Evolutionary conservation across 2,888 invertebrate genomes (phyloP).

Genomic region (Fissipunctia ypsillon): DNA sequence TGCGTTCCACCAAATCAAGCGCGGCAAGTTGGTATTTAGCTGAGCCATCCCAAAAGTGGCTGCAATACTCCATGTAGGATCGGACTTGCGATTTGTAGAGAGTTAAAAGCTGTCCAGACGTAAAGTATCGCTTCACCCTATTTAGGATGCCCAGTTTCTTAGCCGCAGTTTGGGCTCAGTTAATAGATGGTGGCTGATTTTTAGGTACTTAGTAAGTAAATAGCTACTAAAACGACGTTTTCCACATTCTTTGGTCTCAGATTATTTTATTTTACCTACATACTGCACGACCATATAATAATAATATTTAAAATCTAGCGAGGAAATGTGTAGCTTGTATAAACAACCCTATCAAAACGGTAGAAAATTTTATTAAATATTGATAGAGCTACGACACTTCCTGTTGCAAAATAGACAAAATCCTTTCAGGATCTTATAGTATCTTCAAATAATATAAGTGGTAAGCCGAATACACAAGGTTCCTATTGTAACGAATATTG

Average conservation of each 20-base stretch:
- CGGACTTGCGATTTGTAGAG: too few species aligned
- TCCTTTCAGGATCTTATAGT: neutral
- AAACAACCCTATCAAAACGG: neutral
- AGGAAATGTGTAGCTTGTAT: too few species aligned
- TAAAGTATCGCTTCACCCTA: too few species aligned
- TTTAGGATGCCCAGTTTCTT: too few species aligned
- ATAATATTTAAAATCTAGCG: neutral
- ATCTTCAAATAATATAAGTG: neutral
- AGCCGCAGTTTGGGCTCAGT: too few species aligned
- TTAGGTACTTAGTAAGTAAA: neutral
- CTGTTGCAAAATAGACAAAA: neutral
- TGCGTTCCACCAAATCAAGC: too few species aligned
- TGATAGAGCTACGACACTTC: neutral
- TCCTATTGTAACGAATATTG: conserved; percentile 19
- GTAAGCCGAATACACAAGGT: conserved; percentile 2
- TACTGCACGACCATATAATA: neutral
- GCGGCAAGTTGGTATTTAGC: too few species aligned
- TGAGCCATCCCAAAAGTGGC: too few species aligned
- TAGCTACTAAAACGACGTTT: neutral
- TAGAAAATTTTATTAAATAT: neutral
- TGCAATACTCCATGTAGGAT: too few species aligned
- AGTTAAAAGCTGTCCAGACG: too few species aligned
- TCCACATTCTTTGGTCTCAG: neutral
- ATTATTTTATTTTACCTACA: neutral
- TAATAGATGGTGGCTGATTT: neutral